Conservation (phyloP, 2,113 vertebrate species). For the Oryzias curvinotus region DNA sequence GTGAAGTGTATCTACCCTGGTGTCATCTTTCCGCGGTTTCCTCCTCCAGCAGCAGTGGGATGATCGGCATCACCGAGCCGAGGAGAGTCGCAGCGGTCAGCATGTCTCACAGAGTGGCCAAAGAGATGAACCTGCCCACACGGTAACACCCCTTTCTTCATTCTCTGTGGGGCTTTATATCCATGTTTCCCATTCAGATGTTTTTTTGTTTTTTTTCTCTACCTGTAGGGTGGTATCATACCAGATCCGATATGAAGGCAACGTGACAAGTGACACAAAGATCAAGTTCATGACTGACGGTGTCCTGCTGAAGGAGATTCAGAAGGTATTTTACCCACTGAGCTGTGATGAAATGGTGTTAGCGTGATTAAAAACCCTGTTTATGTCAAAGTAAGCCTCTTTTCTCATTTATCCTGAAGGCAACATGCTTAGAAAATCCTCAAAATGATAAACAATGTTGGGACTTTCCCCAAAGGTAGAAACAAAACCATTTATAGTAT, state of each 20-base stretch:
- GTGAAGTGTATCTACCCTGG: neutral
- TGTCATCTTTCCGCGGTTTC: neutral
- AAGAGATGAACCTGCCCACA: slow-evolving; percentile 91
- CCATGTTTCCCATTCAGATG: too few relatives aligned
- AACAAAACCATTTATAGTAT: too few relatives aligned
- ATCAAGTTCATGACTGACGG: slow-evolving; percentile 99
- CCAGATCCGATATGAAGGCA: slow-evolving; percentile 95
- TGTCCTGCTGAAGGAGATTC: slow-evolving; percentile 93
- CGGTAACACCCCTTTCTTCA: slow-evolving; percentile 67
- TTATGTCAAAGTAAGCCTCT: too few relatives aligned
- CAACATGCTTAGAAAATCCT: too few relatives aligned
- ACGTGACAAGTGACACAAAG: slow-evolving; percentile 86
- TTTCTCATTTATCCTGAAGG: too few relatives aligned
- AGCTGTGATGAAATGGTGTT: too few relatives aligned
- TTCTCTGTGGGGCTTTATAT: too few relatives aligned
- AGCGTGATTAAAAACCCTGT: too few relatives aligned
- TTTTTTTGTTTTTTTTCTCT: slow-evolving; percentile 32
- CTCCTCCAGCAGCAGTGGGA: slow-evolving; percentile 67
- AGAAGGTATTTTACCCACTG: slow-evolving; percentile 79
- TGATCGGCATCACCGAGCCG: slow-evolving; percentile 92
- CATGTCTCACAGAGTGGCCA: slow-evolving; percentile 93
- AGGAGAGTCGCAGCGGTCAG: slow-evolving; percentile 92
- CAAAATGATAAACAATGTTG: too few relatives aligned
- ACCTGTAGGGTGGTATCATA: slow-evolving; percentile 87
- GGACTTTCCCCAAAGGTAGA: too few relatives aligned